These are phyloP conservation scores for Falco peregrinus DNA, from an alignment of 2,797 vertebrate species.

Conservation along the genomic window DNA sequence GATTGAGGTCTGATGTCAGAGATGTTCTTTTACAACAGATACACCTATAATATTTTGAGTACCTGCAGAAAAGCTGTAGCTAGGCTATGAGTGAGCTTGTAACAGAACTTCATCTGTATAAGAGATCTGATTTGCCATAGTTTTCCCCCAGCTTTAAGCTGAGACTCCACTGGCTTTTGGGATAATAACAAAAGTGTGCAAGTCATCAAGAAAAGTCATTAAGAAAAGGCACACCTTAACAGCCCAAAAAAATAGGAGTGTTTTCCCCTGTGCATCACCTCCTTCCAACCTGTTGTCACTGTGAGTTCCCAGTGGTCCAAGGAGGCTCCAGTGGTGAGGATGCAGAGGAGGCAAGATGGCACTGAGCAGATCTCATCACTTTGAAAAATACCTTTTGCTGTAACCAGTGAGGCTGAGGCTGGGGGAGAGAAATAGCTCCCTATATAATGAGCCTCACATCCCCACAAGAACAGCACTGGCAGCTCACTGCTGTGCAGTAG, in stretches of 20 bases:
- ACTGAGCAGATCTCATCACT: neutral
- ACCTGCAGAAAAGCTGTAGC: neutral
- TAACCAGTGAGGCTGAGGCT: neutral
- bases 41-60: neutral
- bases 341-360: neutral
- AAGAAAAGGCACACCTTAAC: neutral
- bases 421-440: rapidly evolving
- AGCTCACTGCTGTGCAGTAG: neutral
- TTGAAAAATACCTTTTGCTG: neutral
- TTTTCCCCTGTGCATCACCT: neutral
- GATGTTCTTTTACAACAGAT: neutral
- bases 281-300: neutral
- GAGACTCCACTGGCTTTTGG: neutral
- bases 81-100: neutral
- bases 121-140: neutral
- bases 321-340: neutral
- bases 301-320: rapidly evolving
- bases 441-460: neutral
- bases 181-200: neutral
- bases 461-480: neutral
- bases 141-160: neutral
- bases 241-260: rapidly evolving
- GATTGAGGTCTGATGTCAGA: neutral
- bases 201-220: neutral
- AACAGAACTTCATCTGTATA: neutral